Evolutionary conservation across 2,113 vertebrate species (phyloP).

Genomic region (Tor tambroides): DNA sequence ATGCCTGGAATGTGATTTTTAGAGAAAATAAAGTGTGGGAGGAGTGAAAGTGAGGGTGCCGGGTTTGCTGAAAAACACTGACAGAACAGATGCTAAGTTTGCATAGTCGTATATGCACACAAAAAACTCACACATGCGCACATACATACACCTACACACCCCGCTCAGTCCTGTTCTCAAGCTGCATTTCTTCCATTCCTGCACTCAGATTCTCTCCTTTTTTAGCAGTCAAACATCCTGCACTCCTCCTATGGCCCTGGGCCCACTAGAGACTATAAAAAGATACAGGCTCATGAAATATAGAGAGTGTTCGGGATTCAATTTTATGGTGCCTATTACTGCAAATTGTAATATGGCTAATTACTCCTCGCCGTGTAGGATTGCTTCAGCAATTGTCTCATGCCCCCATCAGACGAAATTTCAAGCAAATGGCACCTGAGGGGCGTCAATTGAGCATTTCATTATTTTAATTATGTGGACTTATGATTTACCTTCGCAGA

Average conservation of each 20-base stretch:
- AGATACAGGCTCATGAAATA: slow-evolving; percentile 55
- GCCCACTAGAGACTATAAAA: slow-evolving; percentile 56
- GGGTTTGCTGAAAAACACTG: not conserved
- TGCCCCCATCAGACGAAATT: slow-evolving; percentile 51
- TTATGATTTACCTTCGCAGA: slow-evolving; percentile 57
- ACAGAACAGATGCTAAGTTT: slow-evolving; percentile 38
- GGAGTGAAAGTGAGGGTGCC: not conserved
- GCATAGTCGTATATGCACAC: not conserved
- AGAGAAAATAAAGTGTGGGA: slow-evolving; percentile 26
- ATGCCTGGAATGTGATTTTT: not conserved
- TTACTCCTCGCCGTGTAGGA: slow-evolving; percentile 57
- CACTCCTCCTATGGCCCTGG: slow-evolving; percentile 14
- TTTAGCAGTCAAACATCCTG: slow-evolving; percentile 38
- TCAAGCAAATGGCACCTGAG: slow-evolving; percentile 60
- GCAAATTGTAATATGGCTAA: slow-evolving; percentile 62
- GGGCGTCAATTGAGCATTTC: slow-evolving; percentile 65
- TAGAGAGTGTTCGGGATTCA: slow-evolving; percentile 53
- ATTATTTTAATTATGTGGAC: slow-evolving; percentile 65
- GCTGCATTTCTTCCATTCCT: slow-evolving; percentile 6
- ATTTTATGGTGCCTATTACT: slow-evolving; percentile 60
- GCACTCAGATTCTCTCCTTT: slow-evolving; percentile 3
- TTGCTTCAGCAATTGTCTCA: slow-evolving; percentile 58
- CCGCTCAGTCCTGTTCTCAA: not conserved
- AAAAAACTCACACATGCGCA: slow-evolving; percentile 20
- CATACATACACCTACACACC: slow-evolving; percentile 31